Base-by-base conservation (phyloP, 2,888 invertebrate species). In the Erebia palarica region DNA sequence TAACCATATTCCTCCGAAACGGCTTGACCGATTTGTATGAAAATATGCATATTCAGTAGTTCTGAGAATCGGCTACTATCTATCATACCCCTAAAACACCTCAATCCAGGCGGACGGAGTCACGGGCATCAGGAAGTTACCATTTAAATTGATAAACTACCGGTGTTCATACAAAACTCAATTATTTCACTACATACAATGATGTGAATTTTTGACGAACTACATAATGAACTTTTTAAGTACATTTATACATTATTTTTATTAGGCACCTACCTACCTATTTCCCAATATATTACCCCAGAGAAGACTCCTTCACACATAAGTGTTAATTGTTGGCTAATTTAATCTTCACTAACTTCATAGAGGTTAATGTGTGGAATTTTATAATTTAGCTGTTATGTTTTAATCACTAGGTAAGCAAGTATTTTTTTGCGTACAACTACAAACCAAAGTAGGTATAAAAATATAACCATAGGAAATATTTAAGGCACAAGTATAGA, bases 81-180 rank as follows among this genome's bases (percentile, higher is more conserved):
- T n/a, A n/a, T n/a, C n/a, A n/a, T n/a, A n/a, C n/a, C n/a, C n/a
- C n/a, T n/a, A n/a, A n/a, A n/a, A n/a, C n/a, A n/a, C n/a, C n/a
- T n/a, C n/a, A n/a, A n/a, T n/a, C n/a, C n/a, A n/a, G n/a, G n/a
- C n/a, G n/a, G n/a, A n/a, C n/a, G n/a, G n/a, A n/a, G n/a, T n/a
- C n/a, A n/a, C n/a, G n/a, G n/a, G n/a, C n/a, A n/a, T n/a, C n/a
- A n/a, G n/a, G n/a, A n/a, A n/a, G n/a, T 67, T 73, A 65, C 59
- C 69, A 75, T 71, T 71, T 71, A 66, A 67, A 74, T 71, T 73
- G 69, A 68, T 69, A 27, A 69, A 71, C 71, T 71, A 69, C 36
- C 68, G n/a, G 53, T 42, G 65, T 55, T 71, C 65, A 63, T 68
- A 53, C 10, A 44, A 44, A 44, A 44, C 44, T 44, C 53, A 55